Base-by-base conservation (phyloP, 2,113 vertebrate genomes). In the Muntiacus muntjak region DNA sequence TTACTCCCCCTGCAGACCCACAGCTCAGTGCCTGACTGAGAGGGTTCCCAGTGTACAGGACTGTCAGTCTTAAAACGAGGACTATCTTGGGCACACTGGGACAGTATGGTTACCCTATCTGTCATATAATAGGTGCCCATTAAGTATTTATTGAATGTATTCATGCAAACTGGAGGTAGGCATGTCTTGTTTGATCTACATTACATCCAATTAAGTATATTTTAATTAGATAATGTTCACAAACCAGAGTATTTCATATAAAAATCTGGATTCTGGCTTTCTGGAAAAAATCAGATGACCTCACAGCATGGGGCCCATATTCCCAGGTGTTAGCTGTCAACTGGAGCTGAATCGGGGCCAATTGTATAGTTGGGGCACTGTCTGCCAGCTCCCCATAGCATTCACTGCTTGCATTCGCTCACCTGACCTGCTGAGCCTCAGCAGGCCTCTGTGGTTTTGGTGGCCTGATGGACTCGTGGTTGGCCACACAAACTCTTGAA, bases 361-460 rank as follows among this genome's bases (percentile, higher is more conserved):
- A 15, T 28, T 19, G 79, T 26, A 2, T 2, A 12, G 55, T 13
- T 14, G 40, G 62, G 33, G 47, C 4, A 2, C 17, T 11, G 91
- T 3, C 6, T 47, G 36, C 93, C 6, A 2, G 40, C 36, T 40
- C 89, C 92, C 16, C 1, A 7, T 13, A n/a, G 36, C 9, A 12
- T 6, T 55, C 28, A 3, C 21, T 2, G 2, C 19, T 54, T 23
- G 2, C 40, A 0, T 12, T 16, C 1, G 0, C 25, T n/a, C n/a
- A 19, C 28, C 5, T 93, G 3, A 45, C 8, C 82, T 13, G 10
- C 58, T 81, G 9, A 9, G 33, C 55, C 14, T 15, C 4, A 57
- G 84, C 23, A 58, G 67, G 23, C 0, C 0, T 52, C 40, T 6
- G 40, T 4, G 33, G 30, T 8, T 78, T 83, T 16, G 43, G 79